phyloP scores from a whole-genome alignment of 1,140 invertebrate genomes.

The Melanaphis sacchari region DNA sequence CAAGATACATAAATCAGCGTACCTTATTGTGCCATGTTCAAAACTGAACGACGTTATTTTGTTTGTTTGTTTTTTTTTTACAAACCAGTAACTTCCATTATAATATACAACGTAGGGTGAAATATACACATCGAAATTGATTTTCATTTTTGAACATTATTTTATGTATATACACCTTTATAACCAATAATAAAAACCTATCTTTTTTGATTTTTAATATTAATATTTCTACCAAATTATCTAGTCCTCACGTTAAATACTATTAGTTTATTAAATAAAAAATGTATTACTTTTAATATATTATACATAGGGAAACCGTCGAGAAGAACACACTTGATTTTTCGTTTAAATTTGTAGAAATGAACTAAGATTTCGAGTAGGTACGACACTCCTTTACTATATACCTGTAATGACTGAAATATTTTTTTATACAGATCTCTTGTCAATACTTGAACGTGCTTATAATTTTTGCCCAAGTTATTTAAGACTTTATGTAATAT shows the following conservation, averaged over 20 bases:
- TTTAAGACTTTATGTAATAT: not conserved
- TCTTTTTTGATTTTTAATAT: not conserved
- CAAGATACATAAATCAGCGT: not conserved
- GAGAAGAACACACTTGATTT: not conserved
- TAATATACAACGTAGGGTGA: not conserved
- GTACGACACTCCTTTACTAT: not conserved
- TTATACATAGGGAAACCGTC: not conserved
- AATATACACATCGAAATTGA: not conserved
- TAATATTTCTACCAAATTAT: not conserved
- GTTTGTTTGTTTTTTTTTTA: not conserved
- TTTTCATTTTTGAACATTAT: not conserved
- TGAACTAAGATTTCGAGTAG: not conserved
- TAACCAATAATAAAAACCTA: not conserved
- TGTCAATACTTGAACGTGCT: not conserved
- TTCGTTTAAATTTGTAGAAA: not conserved
- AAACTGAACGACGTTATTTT: not conserved
- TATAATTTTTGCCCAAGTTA: not conserved
- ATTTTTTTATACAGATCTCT: not conserved
- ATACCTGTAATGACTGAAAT: slow-evolving; percentile 18
- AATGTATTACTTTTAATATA: not conserved
- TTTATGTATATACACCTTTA: not conserved
- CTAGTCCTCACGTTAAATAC: not conserved
- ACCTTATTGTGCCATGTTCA: not conserved
- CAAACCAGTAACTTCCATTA: not conserved
- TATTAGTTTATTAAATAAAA: not conserved